Evolutionary conservation across 2,888 invertebrate species (phyloP).

Genomic region (Agrochola litura): DNA sequence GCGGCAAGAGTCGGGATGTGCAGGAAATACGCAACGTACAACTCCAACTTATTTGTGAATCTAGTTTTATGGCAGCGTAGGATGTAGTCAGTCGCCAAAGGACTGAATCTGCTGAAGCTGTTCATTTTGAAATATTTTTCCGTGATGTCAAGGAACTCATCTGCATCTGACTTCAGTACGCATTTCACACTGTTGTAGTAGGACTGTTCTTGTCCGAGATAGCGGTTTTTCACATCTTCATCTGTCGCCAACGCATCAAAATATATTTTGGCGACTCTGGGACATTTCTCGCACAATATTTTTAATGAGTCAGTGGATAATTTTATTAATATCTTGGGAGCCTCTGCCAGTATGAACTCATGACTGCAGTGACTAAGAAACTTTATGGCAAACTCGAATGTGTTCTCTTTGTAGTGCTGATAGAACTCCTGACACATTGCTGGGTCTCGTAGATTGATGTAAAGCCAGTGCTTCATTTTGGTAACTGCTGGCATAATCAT

Average conservation of each 20-base stretch:
- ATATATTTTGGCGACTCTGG: slow-evolving; percentile 73
- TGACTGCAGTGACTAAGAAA: slow-evolving; percentile 75
- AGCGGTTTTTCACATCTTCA: slow-evolving; percentile 61
- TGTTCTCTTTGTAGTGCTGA: slow-evolving; percentile 71
- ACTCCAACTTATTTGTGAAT: slow-evolving; percentile 74
- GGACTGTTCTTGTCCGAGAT: slow-evolving; percentile 58
- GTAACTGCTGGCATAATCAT: slow-evolving; percentile 77
- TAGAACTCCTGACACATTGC: slow-evolving; percentile 77
- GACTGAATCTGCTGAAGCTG: slow-evolving; percentile 63
- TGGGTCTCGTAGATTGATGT: slow-evolving; percentile 66
- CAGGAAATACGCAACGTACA: slow-evolving; percentile 75
- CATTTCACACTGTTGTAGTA: slow-evolving; percentile 73
- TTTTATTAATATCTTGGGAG: slow-evolving; percentile 70
- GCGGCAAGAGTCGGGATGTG: slow-evolving; percentile 73
- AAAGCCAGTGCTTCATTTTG: slow-evolving; percentile 77
- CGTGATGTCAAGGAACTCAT: slow-evolving; percentile 74
- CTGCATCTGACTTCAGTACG: slow-evolving; percentile 74
- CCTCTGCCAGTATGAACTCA: slow-evolving; percentile 71
- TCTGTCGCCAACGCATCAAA: slow-evolving; percentile 72
- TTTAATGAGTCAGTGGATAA: slow-evolving; percentile 74
- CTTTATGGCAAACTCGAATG: slow-evolving; percentile 72
- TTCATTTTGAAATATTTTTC: slow-evolving; percentile 73
- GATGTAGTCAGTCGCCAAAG: slow-evolving; percentile 72
- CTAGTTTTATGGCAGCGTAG: slow-evolving; percentile 73
- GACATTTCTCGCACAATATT: slow-evolving; percentile 74